Percentiles rank a stretch among this genome's conserved stretches.
Evolutionary conservation across 2,797 vertebrate species (phyloP).

Genomic region (Neomorphus geoffroyi): DNA sequence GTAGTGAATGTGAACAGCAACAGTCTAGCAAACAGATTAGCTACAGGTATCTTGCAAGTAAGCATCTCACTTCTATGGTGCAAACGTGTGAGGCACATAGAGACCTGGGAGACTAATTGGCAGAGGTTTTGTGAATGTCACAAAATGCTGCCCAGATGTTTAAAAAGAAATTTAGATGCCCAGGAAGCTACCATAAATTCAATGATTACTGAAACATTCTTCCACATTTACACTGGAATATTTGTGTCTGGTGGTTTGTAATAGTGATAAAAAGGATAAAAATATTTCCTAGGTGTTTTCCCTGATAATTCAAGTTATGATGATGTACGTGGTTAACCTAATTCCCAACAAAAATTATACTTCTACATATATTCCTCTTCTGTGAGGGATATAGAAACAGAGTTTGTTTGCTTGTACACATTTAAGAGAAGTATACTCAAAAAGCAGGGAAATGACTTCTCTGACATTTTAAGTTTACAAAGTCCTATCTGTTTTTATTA

Average conservation of each 20-base stretch:
- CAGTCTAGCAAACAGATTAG: neutral
- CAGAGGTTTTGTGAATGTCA: neutral
- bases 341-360: neutral
- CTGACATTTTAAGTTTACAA: neutral
- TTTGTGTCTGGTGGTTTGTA: neutral
- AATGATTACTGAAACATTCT: neutral
- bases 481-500: neutral
- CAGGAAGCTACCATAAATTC: neutral
- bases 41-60: neutral
- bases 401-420: neutral
- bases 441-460: neutral
- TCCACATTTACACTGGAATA: neutral
- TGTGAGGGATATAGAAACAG: neutral
- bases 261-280: neutral
- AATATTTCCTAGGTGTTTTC: neutral
- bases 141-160: neutral
- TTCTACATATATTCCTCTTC: neutral
- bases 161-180: neutral
- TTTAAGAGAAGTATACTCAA: neutral
- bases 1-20: neutral
- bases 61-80: neutral
- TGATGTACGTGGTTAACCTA: neutral
- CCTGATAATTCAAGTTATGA: neutral
- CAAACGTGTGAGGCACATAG: fast-evolving
- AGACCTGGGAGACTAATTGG: neutral